A percentile compares a stretch with the other conserved stretches of the same genome.
phyloP scores from a whole-genome alignment of 2,797 vertebrate species.

The Danio choprae region DNA sequence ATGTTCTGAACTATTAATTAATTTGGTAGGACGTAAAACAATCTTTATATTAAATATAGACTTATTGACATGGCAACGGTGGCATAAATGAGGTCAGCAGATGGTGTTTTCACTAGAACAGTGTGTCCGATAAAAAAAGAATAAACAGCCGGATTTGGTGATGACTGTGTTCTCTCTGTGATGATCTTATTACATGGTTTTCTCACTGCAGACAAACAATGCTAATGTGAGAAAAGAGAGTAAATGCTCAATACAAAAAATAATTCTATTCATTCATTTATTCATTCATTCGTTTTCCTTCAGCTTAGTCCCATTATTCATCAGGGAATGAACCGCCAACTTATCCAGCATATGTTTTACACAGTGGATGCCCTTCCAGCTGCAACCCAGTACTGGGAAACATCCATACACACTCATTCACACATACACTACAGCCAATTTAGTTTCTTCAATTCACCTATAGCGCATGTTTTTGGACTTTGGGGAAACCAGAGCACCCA shows the following conservation, averaged over 20 bases:
- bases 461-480: too few species aligned
- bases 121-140: slow-evolving; percentile 67
- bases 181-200: slow-evolving; percentile 70
- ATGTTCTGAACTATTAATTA: slow-evolving; percentile 58
- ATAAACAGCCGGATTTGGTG: slow-evolving; percentile 64
- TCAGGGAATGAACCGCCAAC: too few species aligned
- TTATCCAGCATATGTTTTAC: too few species aligned
- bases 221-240: background rate
- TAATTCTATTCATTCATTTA: too few species aligned
- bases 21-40: slow-evolving; percentile 60
- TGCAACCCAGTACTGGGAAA: too few species aligned
- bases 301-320: too few species aligned
- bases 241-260: background rate
- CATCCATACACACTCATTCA: too few species aligned
- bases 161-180: slow-evolving; percentile 52
- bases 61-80: slow-evolving; percentile 66
- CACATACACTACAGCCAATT: too few species aligned
- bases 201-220: slow-evolving; percentile 48
- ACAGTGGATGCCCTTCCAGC: too few species aligned
- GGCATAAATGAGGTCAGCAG: slow-evolving; percentile 64
- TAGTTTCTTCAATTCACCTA: too few species aligned
- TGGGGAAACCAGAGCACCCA: too few species aligned
- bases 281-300: too few species aligned
- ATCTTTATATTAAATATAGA: slow-evolving; percentile 64
- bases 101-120: slow-evolving; percentile 79